Base-by-base conservation (phyloP, 2,113 vertebrate species). In the Neotoma lepida region DNA sequence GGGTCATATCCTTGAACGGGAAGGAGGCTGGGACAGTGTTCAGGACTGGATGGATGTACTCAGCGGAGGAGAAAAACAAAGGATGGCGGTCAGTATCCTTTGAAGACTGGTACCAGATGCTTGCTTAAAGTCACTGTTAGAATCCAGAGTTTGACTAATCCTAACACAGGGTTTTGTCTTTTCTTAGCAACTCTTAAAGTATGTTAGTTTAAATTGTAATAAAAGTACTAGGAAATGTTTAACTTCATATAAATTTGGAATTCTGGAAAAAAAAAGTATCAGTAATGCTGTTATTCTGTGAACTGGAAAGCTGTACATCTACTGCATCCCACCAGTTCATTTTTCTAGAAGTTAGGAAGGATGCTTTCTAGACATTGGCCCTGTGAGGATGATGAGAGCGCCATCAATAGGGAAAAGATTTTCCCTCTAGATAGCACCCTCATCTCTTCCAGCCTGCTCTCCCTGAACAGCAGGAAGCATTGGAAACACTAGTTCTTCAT, bases 41-140 rank as follows among this genome's bases (percentile, higher is more conserved):
- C 99, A 99, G 98, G 99, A 99, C 76, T 99, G 99, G 99, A 99
- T 99, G 99, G 99, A 99, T 89, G 99, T 99, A 1, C 99, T 99
- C 97, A 99, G 99, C 78, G 99, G 99, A 95, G 99, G 99, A 98
- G 99, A 99, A 70, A 99, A 99, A 96, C 99, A 99, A 97, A 99
- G 99, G 95, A 99, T 99, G 99, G 99, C 99, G 20, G 99, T 99
- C 98, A 98, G 99, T 97, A 22, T 95, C 39, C 74, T 90, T 61
- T 58, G 39, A 95, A 95, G 33, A 90, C 26, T 68, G 86, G 46
- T 10, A 15, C 12, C 30, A 94, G 7, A 63, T 68, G 22, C 58
- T 80, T 85, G 30, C n/a, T 20, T 71, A 30, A 85, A 81, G 63
- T 74, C n/a, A 51, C n/a, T 81, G 6, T 35, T 61, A 68, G 63